Conservation (phyloP, 2,113 vertebrate genomes). For the Rhipidura dahli region DNA sequence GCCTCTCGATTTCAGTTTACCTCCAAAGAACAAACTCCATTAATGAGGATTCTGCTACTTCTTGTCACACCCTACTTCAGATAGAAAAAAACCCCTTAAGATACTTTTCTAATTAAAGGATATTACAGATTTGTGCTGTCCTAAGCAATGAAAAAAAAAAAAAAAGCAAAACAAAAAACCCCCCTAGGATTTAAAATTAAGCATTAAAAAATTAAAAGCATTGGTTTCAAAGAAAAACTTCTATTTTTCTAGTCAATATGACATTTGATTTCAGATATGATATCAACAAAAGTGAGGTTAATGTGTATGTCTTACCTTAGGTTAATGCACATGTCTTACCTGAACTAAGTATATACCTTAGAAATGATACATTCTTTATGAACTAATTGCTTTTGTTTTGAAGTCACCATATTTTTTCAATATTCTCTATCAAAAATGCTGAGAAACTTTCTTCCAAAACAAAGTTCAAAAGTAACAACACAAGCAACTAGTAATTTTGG, state of each 20-base stretch:
- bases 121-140: neutral
- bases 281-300: neutral
- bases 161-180: too few relatives aligned
- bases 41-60: neutral
- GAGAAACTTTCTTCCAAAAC: neutral
- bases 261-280: neutral
- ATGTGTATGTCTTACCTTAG: neutral
- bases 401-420: neutral
- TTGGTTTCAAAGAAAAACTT: neutral
- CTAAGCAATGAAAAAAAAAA: neutral
- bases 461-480: neutral
- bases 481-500: neutral
- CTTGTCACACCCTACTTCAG: neutral
- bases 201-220: neutral
- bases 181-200: neutral
- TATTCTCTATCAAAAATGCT: neutral
- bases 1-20: neutral
- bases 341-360: neutral
- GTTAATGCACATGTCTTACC: neutral
- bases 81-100: rapidly evolving
- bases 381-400: neutral
- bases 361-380: neutral
- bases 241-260: neutral
- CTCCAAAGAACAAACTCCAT: neutral
- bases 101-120: neutral